Evolutionary conservation across 2,888 invertebrate species (phyloP).

Genomic region (Eilema caniola): DNA sequence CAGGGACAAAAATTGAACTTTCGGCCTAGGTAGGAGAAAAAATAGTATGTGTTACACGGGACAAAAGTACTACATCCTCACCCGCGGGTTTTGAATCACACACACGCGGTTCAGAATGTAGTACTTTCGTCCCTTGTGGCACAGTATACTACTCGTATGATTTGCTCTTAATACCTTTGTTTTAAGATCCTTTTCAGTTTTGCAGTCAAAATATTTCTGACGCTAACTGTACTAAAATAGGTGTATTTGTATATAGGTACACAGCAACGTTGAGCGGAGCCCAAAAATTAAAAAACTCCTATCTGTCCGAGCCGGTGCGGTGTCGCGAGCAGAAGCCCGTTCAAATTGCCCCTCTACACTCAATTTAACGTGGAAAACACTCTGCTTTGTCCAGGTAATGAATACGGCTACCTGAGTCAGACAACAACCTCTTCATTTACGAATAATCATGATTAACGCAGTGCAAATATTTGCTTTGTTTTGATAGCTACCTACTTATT

Average conservation of each 20-base stretch:
- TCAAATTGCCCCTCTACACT: constrained; percentile 83
- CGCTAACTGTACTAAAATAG: too few species aligned
- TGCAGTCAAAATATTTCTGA: too few species aligned
- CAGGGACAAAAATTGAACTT: too few species aligned
- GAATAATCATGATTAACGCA: constrained; percentile 52
- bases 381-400: constrained; percentile 82
- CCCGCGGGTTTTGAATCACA: too few species aligned
- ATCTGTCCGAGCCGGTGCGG: constrained; percentile 71
- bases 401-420: constrained; percentile 63
- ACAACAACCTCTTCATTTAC: constrained; percentile 62
- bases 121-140: too few species aligned
- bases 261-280: constrained; percentile 53
- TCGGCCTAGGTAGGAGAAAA: too few species aligned
- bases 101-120: too few species aligned
- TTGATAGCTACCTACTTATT: background rate
- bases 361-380: constrained; percentile 84
- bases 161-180: too few species aligned
- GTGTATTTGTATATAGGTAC: background rate
- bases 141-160: too few species aligned
- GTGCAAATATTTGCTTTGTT: constrained; percentile 9
- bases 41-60: too few species aligned
- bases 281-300: constrained; percentile 81
- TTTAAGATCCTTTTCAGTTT: too few species aligned
- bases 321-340: constrained; percentile 79
- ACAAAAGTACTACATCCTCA: too few species aligned